Evolutionary conservation across 2,888 invertebrate species (phyloP).

Genomic region (Lithophane ornitopus): DNA sequence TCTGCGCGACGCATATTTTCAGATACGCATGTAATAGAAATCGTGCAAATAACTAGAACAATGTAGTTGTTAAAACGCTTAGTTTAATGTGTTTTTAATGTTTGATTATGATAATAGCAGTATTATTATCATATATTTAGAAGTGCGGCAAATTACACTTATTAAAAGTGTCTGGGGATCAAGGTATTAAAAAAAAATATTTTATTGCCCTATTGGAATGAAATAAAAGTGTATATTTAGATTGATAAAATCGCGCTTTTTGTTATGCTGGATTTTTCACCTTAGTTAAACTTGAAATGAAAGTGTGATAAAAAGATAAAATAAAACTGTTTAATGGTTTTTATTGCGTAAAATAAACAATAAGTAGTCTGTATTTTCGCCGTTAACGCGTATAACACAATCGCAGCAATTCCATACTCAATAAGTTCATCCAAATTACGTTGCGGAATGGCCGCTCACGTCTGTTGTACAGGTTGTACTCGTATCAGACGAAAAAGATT

Average conservation of each 20-base stretch:
- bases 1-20: background rate
- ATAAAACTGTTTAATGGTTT: too few species aligned
- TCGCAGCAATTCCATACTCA: too few species aligned
- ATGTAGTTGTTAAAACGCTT: constrained; percentile 6
- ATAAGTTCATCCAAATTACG: too few species aligned
- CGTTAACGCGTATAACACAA: too few species aligned
- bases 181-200: background rate
- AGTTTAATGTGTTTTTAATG: background rate
- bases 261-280: background rate
- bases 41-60: constrained; percentile 25
- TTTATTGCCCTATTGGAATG: background rate
- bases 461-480: too few species aligned
- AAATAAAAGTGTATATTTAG: background rate
- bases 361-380: too few species aligned
- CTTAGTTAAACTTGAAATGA: background rate
- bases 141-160: background rate
- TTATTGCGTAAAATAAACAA: too few species aligned
- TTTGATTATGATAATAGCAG: background rate
- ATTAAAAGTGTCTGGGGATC: background rate
- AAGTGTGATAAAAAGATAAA: background rate
- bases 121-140: background rate
- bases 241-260: background rate
- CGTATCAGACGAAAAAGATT: too few species aligned
- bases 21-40: background rate
- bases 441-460: too few species aligned